phyloP scores from a whole-genome alignment of 2,113 vertebrate species.

The Sebastes schlegelii region DNA sequence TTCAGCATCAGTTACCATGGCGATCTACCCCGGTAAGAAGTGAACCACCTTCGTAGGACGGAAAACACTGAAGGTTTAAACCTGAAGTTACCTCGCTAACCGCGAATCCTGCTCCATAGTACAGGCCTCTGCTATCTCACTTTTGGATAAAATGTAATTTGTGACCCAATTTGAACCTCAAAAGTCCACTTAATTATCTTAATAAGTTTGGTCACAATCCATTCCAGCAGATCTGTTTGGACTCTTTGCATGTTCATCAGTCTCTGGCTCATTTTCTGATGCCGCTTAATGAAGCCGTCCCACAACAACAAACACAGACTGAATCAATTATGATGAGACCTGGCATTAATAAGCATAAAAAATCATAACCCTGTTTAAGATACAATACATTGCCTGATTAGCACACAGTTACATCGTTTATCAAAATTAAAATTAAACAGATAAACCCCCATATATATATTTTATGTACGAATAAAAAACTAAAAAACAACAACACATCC shows the following conservation, averaged over 20 bases:
- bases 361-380: slow-evolving; percentile 59
- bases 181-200: too few relatives aligned
- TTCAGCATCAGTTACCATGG: too few relatives aligned
- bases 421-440: slow-evolving; percentile 15
- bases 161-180: too few relatives aligned
- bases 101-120: too few relatives aligned
- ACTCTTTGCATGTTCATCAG: not conserved
- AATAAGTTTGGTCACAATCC: not conserved
- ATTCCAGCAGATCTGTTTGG: not conserved
- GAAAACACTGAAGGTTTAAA: too few relatives aligned
- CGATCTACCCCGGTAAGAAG: too few relatives aligned
- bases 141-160: too few relatives aligned
- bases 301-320: slow-evolving; percentile 16
- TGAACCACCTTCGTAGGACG: too few relatives aligned
- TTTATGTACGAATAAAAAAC: slow-evolving; percentile 1
- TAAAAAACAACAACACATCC: slow-evolving; percentile 27
- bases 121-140: too few relatives aligned
- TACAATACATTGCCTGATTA: slow-evolving; percentile 26
- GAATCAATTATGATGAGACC: slow-evolving; percentile 5
- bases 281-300: slow-evolving; percentile 28
- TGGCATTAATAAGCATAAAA: slow-evolving; percentile 7
- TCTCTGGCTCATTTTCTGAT: not conserved
- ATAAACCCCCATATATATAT: slow-evolving; percentile 12
- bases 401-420: slow-evolving; percentile 21
- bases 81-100: too few relatives aligned